phyloP scores from a whole-genome alignment of 2,888 invertebrate species.

The Nephrotoma flavescens region DNA sequence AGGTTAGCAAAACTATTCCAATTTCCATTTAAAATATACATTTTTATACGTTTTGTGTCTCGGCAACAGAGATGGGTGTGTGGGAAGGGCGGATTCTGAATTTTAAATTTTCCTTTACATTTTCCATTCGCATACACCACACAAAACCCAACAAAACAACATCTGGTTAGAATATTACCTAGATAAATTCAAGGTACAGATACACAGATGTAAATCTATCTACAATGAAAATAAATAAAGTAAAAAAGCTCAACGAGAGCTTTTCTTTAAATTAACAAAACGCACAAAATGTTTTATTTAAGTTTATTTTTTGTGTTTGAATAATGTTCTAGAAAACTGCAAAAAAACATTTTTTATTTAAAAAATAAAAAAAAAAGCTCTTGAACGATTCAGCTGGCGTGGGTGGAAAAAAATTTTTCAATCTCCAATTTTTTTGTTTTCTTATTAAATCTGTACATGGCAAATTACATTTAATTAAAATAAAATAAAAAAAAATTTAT shows the following conservation, averaged over 20 bases:
- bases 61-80: neutral
- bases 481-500: neutral
- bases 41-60: neutral
- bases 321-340: neutral
- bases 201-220: neutral
- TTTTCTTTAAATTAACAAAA: neutral
- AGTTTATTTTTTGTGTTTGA: neutral
- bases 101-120: neutral
- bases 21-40: neutral
- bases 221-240: neutral
- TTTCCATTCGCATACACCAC: neutral
- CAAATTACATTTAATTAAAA: too few species aligned
- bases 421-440: neutral
- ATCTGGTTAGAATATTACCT: neutral
- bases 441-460: too few species aligned
- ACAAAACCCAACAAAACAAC: neutral
- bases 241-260: neutral
- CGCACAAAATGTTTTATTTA: neutral
- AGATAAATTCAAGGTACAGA: neutral
- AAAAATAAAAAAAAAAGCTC: neutral
- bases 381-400: neutral
- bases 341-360: neutral
- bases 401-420: neutral
- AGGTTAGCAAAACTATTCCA: neutral
- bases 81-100: neutral